Evolutionary conservation across 1,140 invertebrate genomes (phyloP).

Genomic region (Bombyx mori): ASM3026992v2 NC_085109.1:7378501-7379000

Average conservation of each 20-base stretch:
- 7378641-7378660: constrained; percentile 76
- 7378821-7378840: constrained; percentile 69
- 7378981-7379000: constrained; percentile 78
- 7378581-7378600: constrained; percentile 83
- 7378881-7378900: too few relatives aligned
- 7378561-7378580: constrained; percentile 80
- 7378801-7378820: constrained; percentile 78
- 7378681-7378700: constrained; percentile 87
- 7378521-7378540: constrained; percentile 75
- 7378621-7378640: constrained; percentile 78
- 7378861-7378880: neutral
- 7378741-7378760: constrained; percentile 81
- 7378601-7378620: constrained; percentile 75
- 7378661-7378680: constrained; percentile 82
- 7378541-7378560: constrained; percentile 71
- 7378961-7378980: constrained; percentile 78
- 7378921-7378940: constrained; percentile 82
- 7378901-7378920: constrained; percentile 66
- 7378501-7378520: constrained; percentile 77
- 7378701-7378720: constrained; percentile 90
- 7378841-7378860: neutral
- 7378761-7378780: constrained; percentile 81
- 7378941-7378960: constrained; percentile 83
- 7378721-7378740: constrained; percentile 84
- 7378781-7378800: constrained; percentile 80